phyloP scores from a whole-genome alignment of 2,888 invertebrate genomes.

The Imbricaverruca yamaguchii region DNA sequence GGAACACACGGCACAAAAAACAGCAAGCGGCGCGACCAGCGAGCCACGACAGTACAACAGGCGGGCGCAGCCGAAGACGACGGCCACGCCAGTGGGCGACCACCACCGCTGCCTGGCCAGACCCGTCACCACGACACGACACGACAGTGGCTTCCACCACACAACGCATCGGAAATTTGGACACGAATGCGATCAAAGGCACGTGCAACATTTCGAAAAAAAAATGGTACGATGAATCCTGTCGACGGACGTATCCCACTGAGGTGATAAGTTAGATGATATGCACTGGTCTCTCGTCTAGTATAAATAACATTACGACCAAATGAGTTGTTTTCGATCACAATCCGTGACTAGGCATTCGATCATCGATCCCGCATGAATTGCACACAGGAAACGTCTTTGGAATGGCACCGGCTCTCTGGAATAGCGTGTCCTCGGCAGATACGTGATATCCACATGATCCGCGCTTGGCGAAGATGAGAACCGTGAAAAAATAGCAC shows the following conservation, averaged over 20 bases:
- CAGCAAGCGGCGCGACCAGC: not conserved
- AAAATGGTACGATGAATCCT: not conserved
- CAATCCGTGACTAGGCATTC: slow-evolving; percentile 8
- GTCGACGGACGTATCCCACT: not conserved
- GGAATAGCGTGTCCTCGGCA: not conserved
- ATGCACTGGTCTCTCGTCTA: not conserved
- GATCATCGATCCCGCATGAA: not conserved
- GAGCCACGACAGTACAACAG: too few relatives aligned
- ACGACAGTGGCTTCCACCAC: not conserved
- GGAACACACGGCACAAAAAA: slow-evolving; percentile 17
- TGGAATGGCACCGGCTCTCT: not conserved
- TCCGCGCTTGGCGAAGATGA: not conserved
- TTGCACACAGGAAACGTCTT: slow-evolving; percentile 20
- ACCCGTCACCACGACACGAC: not conserved
- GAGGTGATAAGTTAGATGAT: slow-evolving; percentile 6
- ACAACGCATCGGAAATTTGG: not conserved
- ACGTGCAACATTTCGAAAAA: slow-evolving; percentile 10
- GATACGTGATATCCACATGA: not conserved
- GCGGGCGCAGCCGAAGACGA: not conserved
- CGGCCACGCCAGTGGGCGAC: not conserved
- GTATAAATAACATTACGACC: slow-evolving; percentile 7
- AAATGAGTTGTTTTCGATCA: slow-evolving; percentile 6
- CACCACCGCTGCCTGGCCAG: not conserved
- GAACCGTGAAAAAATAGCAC: slow-evolving; percentile 5
- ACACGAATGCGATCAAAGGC: not conserved